Evolutionary conservation across 2,113 vertebrate genomes (phyloP).

Genomic region (Grammomys dolichurus): DNA sequence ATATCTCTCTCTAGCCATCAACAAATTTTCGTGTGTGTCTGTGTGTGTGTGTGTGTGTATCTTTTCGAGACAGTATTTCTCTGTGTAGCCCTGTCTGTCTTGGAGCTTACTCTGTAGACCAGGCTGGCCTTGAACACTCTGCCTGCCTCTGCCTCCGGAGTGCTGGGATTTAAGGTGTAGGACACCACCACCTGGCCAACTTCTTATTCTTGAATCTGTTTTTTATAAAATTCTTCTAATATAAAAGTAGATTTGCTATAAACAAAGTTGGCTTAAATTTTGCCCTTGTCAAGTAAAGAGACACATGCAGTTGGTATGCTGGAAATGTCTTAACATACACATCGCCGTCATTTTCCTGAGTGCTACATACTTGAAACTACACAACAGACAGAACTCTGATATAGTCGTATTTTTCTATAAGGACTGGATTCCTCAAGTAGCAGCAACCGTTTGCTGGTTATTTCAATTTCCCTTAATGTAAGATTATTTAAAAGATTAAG

Average conservation of each 20-base stretch:
- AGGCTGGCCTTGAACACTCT: not conserved
- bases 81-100: not conserved
- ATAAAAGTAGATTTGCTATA: not conserved
- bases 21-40: not conserved
- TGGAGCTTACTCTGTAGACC: not conserved
- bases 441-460: constrained; percentile 23
- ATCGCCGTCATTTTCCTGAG: not conserved
- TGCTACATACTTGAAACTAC: not conserved
- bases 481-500: constrained; percentile 33
- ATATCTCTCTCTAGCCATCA: not conserved
- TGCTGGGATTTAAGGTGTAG: not conserved
- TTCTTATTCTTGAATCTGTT: constrained; percentile 75
- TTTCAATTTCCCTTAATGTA: constrained; percentile 43
- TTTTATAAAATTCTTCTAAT: constrained; percentile 67
- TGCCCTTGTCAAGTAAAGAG: constrained; percentile 36
- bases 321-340: not conserved
- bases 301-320: not conserved
- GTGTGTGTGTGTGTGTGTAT: not conserved
- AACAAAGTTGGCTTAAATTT: constrained; percentile 39
- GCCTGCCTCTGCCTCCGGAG: not conserved
- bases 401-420: not conserved
- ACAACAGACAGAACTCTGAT: not conserved
- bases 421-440: not conserved
- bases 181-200: not conserved
- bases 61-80: not conserved